A percentile compares a stretch with the other conserved stretches of the same genome.
Evolutionary conservation across 1,140 invertebrate species (phyloP).

Genomic region (Zaprionus tsacasi): DNA sequence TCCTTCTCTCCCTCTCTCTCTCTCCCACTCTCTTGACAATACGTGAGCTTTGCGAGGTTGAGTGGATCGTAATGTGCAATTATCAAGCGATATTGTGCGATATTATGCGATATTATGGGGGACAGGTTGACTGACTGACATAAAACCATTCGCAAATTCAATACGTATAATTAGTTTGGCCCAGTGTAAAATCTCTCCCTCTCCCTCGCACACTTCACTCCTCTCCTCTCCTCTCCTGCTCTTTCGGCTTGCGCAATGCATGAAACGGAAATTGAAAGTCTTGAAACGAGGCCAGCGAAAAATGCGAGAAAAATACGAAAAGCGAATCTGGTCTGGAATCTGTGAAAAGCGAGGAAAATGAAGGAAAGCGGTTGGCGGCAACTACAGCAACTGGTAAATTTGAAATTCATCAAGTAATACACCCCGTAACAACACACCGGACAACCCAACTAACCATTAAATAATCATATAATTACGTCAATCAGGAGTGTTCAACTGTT

Average conservation of each 20-base stretch:
- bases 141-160: not conserved
- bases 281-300: constrained; percentile 9
- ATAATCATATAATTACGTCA: constrained; percentile 3
- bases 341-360: constrained; percentile 1
- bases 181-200: not conserved
- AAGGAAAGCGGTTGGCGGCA: not conserved
- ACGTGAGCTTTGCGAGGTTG: not conserved
- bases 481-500: not conserved
- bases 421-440: not conserved
- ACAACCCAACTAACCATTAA: not conserved
- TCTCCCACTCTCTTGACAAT: not conserved
- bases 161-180: constrained; percentile 4
- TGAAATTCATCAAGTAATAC: not conserved
- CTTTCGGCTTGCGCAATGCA: not conserved
- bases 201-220: not conserved
- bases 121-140: not conserved
- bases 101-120: not conserved
- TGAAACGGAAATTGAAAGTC: constrained; percentile 24
- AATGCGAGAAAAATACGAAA: constrained; percentile 3
- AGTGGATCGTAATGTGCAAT: constrained; percentile 14
- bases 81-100: not conserved
- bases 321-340: constrained; percentile 34
- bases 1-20: not conserved
- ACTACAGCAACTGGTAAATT: not conserved
- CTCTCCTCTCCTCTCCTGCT: no score